phyloP scores from a whole-genome alignment of 2,797 vertebrate species.

The Threskiornis aethiopicus region DNA sequence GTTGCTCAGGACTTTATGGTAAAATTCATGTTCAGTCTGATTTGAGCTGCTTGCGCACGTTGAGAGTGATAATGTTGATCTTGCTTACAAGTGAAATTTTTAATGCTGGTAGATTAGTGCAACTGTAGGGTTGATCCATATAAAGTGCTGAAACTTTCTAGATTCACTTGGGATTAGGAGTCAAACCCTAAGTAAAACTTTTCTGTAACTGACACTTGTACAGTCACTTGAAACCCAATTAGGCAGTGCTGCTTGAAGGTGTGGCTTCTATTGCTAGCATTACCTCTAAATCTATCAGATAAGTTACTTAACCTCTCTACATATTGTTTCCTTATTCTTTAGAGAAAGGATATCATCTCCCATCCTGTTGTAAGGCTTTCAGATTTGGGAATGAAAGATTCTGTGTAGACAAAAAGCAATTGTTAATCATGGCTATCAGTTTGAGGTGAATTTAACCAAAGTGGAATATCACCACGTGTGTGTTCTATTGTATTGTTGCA shows the following conservation, averaged over 20 bases:
- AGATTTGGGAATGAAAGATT: not conserved
- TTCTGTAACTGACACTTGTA: not conserved
- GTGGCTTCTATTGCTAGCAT: not conserved
- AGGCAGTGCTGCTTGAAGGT: not conserved
- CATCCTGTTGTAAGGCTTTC: not conserved
- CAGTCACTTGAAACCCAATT: not conserved
- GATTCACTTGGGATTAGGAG: not conserved
- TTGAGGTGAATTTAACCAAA: not conserved
- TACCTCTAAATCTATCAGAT: not conserved
- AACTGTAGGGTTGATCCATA: not conserved
- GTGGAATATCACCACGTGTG: not conserved
- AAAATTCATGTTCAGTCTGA: not conserved
- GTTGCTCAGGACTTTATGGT: not conserved
- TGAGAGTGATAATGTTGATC: not conserved
- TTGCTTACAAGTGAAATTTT: conserved; percentile 11
- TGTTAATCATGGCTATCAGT: not conserved
- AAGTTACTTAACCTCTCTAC: not conserved
- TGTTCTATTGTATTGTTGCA: not conserved
- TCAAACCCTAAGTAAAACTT: not conserved
- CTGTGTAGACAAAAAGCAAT: not conserved
- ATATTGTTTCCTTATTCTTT: not conserved
- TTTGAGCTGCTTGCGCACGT: not conserved
- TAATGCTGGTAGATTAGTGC: not conserved
- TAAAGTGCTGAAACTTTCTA: not conserved
- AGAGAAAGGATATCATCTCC: not conserved